A percentile compares a stretch with the other conserved stretches of the same genome.
Conservation (phyloP, 2,113 vertebrate genomes). For the Deroptyus accipitrinus region DNA sequence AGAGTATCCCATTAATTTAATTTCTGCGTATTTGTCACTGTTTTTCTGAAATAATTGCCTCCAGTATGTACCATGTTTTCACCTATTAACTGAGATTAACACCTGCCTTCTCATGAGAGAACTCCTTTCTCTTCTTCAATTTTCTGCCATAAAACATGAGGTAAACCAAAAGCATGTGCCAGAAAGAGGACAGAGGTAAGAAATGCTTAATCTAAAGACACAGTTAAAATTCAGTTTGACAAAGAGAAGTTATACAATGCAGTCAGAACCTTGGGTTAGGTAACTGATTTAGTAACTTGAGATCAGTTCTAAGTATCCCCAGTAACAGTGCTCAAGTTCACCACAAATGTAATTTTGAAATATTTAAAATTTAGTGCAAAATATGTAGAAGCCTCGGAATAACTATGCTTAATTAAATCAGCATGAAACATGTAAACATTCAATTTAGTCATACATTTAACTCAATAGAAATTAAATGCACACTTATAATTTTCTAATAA, state of each 20-base stretch:
- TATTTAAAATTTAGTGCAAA: conserved; percentile 57
- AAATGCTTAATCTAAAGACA: background rate
- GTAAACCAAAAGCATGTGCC: background rate
- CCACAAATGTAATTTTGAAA: background rate
- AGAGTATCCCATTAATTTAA: background rate
- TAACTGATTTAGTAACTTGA: background rate
- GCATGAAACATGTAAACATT: conserved; percentile 53
- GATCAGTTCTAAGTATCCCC: background rate
- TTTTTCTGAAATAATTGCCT: background rate
- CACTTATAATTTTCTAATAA: conserved; percentile 65
- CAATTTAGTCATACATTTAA: conserved; percentile 29
- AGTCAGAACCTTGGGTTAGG: background rate
- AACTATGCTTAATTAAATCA: conserved; percentile 64
- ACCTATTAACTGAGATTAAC: background rate
- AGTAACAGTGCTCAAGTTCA: conserved; percentile 22
- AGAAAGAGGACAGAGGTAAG: conserved; percentile 31
- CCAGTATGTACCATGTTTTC: background rate
- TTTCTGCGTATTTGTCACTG: background rate
- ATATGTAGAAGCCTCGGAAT: conserved; percentile 55
- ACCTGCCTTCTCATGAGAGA: background rate
- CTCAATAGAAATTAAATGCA: conserved; percentile 61
- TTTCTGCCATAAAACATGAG: conserved; percentile 2
- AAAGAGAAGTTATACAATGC: background rate
- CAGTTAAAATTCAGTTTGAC: conserved; percentile 45
- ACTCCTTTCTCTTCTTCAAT: background rate